These are phyloP conservation scores for Taenioides sp. DNA, from an alignment of 2,797 vertebrate genomes.

Conservation along the genomic window DNA sequence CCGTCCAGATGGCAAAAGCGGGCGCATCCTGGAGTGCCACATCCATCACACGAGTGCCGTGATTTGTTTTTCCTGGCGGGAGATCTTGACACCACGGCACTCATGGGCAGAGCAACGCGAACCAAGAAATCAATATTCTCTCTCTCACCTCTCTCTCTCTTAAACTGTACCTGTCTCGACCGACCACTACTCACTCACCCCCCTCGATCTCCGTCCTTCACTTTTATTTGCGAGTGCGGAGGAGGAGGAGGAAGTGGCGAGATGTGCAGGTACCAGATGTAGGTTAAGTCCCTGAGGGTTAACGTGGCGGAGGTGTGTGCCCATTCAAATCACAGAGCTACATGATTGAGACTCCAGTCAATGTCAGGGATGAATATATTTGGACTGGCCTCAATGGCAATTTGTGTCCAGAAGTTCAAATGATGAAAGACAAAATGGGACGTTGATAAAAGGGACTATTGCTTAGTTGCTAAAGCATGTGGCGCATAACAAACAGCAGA, in stretches of 20 bases:
- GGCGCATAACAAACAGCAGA: not conserved
- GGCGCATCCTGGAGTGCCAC: constrained; percentile 75
- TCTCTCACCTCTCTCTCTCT: constrained; percentile 44
- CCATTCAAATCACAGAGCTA: constrained; percentile 47
- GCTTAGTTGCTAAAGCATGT: not conserved
- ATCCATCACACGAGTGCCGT: constrained; percentile 83
- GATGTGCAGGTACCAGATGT: constrained; percentile 59
- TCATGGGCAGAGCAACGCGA: constrained; percentile 75
- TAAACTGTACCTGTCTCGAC: constrained; percentile 30
- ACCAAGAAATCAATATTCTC: constrained; percentile 78
- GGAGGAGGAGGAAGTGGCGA: constrained; percentile 52
- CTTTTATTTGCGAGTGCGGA: constrained; percentile 60
- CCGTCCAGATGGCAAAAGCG: constrained; percentile 76
- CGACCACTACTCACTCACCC: constrained; percentile 27
- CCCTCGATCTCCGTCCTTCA: constrained; percentile 56
- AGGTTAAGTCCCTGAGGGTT: constrained; percentile 65
- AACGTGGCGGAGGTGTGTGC: constrained; percentile 47
- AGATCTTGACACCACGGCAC: constrained; percentile 74
- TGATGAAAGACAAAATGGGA: not conserved
- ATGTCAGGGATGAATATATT: constrained; percentile 21
- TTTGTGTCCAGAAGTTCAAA: not conserved
- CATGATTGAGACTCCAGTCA: constrained; percentile 10
- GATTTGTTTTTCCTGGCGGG: constrained; percentile 81
- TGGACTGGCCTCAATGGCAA: not conserved
- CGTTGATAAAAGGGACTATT: not conserved